Evolutionary conservation across 2,797 vertebrate species (phyloP).

Genomic region (Gastrophryne carolinensis): DNA sequence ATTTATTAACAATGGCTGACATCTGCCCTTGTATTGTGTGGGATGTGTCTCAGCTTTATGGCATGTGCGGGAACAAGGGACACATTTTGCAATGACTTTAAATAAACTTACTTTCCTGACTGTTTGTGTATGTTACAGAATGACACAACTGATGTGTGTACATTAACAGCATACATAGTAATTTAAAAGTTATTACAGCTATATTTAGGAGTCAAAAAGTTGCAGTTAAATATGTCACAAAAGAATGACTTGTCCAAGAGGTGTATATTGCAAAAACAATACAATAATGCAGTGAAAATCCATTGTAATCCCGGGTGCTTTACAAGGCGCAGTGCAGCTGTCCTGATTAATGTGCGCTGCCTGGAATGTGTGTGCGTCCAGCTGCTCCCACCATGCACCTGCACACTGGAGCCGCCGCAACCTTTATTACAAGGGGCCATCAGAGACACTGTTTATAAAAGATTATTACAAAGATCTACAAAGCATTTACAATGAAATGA

Average conservation of each 20-base stretch:
- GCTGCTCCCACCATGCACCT: constrained; percentile 68
- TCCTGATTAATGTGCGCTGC: constrained; percentile 65
- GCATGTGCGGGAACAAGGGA: constrained; percentile 24
- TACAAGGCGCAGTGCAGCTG: constrained; percentile 66
- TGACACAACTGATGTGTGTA: constrained; percentile 15
- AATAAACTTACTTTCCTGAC: background rate
- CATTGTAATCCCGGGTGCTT: constrained; percentile 66
- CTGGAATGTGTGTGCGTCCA: constrained; percentile 63
- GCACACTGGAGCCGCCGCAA: constrained; percentile 55
- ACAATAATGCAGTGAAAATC: constrained; percentile 67
- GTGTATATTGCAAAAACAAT: constrained; percentile 63
- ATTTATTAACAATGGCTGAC: background rate
- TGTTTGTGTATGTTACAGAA: background rate
- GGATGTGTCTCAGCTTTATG: constrained; percentile 11
- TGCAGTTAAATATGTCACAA: constrained; percentile 23
- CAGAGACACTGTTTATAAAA: constrained; percentile 41
- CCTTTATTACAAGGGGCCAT: constrained; percentile 45
- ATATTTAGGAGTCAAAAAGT: constrained; percentile 40
- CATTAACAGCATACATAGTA: constrained; percentile 37
- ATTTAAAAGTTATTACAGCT: constrained; percentile 18
- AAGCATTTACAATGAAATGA: no score
- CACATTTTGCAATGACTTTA: background rate
- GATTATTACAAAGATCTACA: no score
- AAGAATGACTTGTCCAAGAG: constrained; percentile 36
- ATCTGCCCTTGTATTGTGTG: background rate